A percentile compares a stretch with the other conserved stretches of the same genome.
Evolutionary conservation across 2,113 vertebrate genomes (phyloP).

Genomic region (Ammodramus savannarum): DNA sequence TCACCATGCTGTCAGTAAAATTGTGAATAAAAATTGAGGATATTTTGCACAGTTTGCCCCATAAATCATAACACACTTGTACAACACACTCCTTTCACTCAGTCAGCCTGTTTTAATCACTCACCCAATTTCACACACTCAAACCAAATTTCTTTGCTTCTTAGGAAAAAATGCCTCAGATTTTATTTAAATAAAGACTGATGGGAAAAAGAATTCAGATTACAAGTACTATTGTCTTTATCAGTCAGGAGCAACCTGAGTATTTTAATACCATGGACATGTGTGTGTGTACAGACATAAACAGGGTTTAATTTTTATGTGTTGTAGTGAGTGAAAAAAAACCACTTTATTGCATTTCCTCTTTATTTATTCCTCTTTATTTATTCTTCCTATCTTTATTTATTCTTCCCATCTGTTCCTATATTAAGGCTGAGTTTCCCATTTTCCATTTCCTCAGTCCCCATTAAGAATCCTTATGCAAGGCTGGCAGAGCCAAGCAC

Average conservation of each 20-base stretch:
- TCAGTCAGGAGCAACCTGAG: background rate
- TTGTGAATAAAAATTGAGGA: background rate
- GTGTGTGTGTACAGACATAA: background rate
- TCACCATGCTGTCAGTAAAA: background rate
- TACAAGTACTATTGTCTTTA: background rate
- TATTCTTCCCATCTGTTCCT: background rate
- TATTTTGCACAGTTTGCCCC: background rate
- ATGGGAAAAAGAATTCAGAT: background rate
- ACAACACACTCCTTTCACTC: background rate
- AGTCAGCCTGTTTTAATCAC: background rate
- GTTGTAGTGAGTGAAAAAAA: background rate
- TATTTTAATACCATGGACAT: rapidly evolving
- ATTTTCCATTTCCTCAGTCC: background rate
- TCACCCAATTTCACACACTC: background rate
- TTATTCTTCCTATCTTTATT: background rate
- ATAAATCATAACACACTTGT: background rate
- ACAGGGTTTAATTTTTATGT: background rate
- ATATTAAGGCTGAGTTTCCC: background rate
- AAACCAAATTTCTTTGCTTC: background rate
- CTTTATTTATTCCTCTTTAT: background rate
- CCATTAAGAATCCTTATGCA: background rate
- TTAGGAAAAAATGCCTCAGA: background rate
- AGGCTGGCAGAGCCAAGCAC: background rate
- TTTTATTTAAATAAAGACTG: background rate
- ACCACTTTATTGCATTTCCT: background rate